Conservation (phyloP, 2,888 invertebrate species). For the Pandemis heparana region DNA sequence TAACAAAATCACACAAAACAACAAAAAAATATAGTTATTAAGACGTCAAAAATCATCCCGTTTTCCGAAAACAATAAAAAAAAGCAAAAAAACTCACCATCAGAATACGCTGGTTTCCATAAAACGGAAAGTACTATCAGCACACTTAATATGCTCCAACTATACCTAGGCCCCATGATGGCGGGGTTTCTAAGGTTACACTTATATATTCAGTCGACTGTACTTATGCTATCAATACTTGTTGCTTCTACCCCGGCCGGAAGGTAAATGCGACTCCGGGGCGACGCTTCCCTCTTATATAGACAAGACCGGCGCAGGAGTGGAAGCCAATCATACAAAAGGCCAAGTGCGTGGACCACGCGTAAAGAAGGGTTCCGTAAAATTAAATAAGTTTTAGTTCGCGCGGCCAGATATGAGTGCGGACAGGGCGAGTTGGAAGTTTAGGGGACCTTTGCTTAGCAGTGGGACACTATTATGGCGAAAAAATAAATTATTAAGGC, state of each 20-base stretch:
- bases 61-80: background rate
- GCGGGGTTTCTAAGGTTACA: conserved; percentile 60
- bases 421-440: no score
- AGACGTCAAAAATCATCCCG: background rate
- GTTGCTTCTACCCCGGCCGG: conserved; percentile 63
- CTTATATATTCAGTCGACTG: conserved; percentile 70
- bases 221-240: conserved; percentile 71
- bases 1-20: background rate
- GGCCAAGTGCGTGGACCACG: no score
- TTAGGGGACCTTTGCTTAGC: no score
- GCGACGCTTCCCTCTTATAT: conserved; percentile 61
- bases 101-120: conserved; percentile 72
- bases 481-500: no score
- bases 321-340: no score
- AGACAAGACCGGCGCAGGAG: conserved; percentile 52
- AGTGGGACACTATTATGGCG: no score
- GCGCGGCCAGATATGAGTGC: no score
- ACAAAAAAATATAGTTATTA: background rate
- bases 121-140: conserved; percentile 74
- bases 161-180: conserved; percentile 78
- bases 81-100: conserved; percentile 67
- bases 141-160: conserved; percentile 71
- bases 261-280: conserved; percentile 70
- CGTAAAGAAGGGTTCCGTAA: no score
- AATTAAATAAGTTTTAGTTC: no score